Conservation (phyloP, 2,888 invertebrate species). For the Muscina levida region DNA sequence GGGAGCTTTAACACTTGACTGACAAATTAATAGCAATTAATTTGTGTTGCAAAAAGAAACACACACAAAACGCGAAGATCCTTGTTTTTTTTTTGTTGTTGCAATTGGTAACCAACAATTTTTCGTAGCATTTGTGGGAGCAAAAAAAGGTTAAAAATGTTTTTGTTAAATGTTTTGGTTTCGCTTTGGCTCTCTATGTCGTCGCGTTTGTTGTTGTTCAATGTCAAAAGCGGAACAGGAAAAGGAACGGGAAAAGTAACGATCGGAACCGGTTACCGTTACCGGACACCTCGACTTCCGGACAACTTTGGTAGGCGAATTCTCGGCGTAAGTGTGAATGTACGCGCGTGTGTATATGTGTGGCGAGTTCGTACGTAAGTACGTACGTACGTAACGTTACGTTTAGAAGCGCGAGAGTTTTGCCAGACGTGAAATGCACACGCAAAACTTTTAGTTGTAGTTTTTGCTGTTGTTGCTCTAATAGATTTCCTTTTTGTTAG, state of each 20-base stretch:
- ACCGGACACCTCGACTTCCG: constrained; percentile 81
- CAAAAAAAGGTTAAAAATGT: constrained; percentile 30
- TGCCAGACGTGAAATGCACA: neutral
- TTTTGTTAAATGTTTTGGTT: constrained; percentile 16
- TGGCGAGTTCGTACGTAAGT: constrained; percentile 37
- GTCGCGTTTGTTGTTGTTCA: constrained; percentile 41
- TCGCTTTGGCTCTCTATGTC: neutral
- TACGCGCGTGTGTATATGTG: constrained; percentile 46
- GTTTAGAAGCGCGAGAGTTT: constrained; percentile 10
- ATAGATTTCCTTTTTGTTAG: constrained; percentile 5
- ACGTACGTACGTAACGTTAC: constrained; percentile 30
- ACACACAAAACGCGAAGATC: constrained; percentile 31
- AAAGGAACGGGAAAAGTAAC: constrained; percentile 81
- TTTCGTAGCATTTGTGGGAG: constrained; percentile 32
- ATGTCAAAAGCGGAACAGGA: constrained; percentile 77
- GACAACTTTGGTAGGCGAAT: constrained; percentile 73
- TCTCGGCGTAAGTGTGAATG: constrained; percentile 30
- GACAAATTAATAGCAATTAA: constrained; percentile 27
- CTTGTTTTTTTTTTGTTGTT: neutral
- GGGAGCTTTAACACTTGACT: no score
- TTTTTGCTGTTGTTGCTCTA: neutral
- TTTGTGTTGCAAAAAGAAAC: constrained; percentile 38
- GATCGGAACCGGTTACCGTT: constrained; percentile 81
- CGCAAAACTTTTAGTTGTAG: constrained; percentile 17
- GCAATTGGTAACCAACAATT: no score